phyloP scores from a whole-genome alignment of 2,888 invertebrate genomes.

The Himalopsyche japonica region DNA sequence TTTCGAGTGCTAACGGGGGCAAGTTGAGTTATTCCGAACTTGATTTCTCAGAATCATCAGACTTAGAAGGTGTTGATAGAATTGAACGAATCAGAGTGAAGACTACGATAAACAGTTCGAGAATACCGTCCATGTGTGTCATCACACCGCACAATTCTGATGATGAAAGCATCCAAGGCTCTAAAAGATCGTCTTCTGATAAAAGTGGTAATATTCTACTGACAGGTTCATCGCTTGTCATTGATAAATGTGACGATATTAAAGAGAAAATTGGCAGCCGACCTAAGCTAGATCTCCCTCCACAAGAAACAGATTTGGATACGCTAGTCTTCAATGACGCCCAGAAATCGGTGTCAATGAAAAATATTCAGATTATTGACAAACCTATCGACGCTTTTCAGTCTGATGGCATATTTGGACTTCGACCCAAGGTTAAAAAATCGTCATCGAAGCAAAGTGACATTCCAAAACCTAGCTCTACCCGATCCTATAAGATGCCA shows the following conservation, averaged over 20 bases:
- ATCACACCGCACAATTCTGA: constrained; percentile 88
- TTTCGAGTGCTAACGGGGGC: constrained; percentile 72
- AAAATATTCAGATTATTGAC: constrained; percentile 7
- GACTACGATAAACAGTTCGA: constrained; percentile 82
- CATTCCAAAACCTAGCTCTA: constrained; percentile 7
- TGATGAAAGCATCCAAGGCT: constrained; percentile 70
- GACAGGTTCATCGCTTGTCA: not conserved
- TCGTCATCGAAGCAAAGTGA: constrained; percentile 47
- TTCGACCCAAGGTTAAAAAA: constrained; percentile 24
- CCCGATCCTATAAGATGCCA: constrained; percentile 58
- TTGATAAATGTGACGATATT: constrained; percentile 13
- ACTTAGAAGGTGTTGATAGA: constrained; percentile 84
- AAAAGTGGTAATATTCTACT: constrained; percentile 39
- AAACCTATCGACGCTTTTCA: constrained; percentile 8
- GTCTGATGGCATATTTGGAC: constrained; percentile 13
- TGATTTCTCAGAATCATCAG: constrained; percentile 85
- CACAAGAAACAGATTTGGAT: constrained; percentile 44
- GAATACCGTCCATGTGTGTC: constrained; percentile 91
- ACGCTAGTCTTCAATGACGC: constrained; percentile 42
- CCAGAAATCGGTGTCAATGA: constrained; percentile 32
- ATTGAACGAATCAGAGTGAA: constrained; percentile 84
- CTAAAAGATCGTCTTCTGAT: constrained; percentile 48
- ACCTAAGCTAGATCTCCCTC: constrained; percentile 42
- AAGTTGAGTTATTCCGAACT: constrained; percentile 74
- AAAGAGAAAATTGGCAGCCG: constrained; percentile 43